phyloP scores from a whole-genome alignment of 2,888 invertebrate species.

The Deilephila porcellus region DNA sequence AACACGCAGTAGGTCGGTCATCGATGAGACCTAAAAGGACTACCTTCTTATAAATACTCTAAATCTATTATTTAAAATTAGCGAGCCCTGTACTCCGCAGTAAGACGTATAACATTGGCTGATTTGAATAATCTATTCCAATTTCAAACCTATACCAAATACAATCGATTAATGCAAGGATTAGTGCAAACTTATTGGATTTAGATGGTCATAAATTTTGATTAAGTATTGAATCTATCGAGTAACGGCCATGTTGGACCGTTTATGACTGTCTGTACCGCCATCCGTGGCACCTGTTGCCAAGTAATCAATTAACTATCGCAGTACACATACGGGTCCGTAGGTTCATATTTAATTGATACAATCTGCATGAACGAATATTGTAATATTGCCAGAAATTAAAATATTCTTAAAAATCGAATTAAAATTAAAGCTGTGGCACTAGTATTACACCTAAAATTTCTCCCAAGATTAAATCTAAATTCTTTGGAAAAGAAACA shows the following conservation, averaged over 20 bases:
- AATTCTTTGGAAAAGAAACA: too few species aligned
- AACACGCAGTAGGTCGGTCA: too few species aligned
- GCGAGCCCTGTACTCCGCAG: too few species aligned
- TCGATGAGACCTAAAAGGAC: too few species aligned
- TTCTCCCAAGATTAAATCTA: too few species aligned
- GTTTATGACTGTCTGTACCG: conserved; percentile 7
- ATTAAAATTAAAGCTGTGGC: too few species aligned
- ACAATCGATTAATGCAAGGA: neutral
- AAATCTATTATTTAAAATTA: too few species aligned
- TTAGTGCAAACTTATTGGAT: neutral
- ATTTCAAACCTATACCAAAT: neutral
- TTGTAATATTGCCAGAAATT: neutral
- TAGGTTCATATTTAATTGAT: conserved; percentile 18
- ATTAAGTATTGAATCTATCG: conserved; percentile 18
- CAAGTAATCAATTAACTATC: conserved; percentile 24
- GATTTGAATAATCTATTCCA: neutral
- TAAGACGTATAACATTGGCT: too few species aligned
- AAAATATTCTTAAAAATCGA: neutral
- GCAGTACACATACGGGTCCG: neutral
- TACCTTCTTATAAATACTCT: neutral
- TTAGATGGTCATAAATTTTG: conserved; percentile 4
- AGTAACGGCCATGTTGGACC: neutral
- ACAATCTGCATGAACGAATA: conserved; percentile 1
- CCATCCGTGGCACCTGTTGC: conserved; percentile 16
- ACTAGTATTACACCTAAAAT: too few species aligned